Percentiles rank a stretch among this genome's conserved stretches.
These are phyloP conservation scores for Periplaneta americana DNA, from an alignment of 1,140 invertebrate genomes.

Conservation along the genomic window DNA sequence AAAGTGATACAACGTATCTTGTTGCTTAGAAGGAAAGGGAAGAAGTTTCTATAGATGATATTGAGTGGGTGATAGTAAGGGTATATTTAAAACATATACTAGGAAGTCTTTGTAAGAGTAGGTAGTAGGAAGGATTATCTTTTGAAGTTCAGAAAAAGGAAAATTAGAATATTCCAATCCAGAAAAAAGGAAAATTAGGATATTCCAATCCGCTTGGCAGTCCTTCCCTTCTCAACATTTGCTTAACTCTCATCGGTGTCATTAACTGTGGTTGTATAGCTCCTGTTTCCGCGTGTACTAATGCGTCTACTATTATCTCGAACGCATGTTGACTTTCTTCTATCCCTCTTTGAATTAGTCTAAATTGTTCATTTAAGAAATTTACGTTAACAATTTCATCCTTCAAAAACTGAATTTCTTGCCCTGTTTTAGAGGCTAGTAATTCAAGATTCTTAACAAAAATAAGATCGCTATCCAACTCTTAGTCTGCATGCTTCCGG, in stretches of 20 bases:
- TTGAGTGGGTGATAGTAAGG: background rate
- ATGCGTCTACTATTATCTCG: background rate
- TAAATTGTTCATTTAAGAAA: background rate
- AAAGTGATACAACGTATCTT: too few relatives aligned
- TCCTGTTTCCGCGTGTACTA: background rate
- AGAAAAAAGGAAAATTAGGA: background rate
- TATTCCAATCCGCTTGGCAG: background rate
- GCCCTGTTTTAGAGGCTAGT: too few relatives aligned
- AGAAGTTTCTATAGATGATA: conserved; percentile 7
- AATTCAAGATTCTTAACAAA: too few relatives aligned
- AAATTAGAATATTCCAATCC: background rate
- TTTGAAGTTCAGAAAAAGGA: background rate
- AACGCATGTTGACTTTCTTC: background rate
- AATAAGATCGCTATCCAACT: too few relatives aligned
- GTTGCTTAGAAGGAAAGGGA: too few relatives aligned
- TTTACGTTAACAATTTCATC: background rate
- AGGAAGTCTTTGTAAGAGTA: background rate
- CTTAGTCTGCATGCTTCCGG: too few relatives aligned
- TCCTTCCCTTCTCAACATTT: background rate
- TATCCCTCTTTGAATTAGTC: background rate
- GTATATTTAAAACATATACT: background rate
- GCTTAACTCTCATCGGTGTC: background rate
- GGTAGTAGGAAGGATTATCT: background rate
- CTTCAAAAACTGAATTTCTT: too few relatives aligned
- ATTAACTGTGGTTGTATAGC: background rate